Evolutionary conservation across 2,797 vertebrate genomes (phyloP), one percentile per base, ranked within the genome.

Genomic region (Myotis findleyi): DNA sequence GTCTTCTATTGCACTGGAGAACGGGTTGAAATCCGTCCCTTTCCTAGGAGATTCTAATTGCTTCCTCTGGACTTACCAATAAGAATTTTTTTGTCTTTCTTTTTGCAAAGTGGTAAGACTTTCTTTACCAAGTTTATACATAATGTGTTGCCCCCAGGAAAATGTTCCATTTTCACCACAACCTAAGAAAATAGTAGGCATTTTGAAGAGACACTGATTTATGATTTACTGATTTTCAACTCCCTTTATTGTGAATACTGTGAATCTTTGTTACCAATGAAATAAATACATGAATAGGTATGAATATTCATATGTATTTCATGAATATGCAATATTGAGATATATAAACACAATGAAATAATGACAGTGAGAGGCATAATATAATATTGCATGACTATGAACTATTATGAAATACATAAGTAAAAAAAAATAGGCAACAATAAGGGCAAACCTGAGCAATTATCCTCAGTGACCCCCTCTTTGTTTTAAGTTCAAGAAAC

Each of bases 401-500:
- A 47, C 25, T 73, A 73, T 73, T 44, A 73, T 17, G 6, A 73
- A 47, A 73, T 27, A 47, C 25, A 47, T 30, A 73, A 47, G 17
- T 62, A 30, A 47, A 73, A 66, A 33, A 41, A 30, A 73, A 47
- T 47, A 47, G n/a, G 51, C 51, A 49, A 53, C 20, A 87, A 89
- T 91, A 76, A 96, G 93, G 62, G 49, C 82, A 96, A 93, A 77
- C 44, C 96, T 76, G 75, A 96, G 66, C 79, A 44, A 9, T 71
- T 64, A 64, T 95, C 92, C 73, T 97, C 85, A 86, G 64, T 77
- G 81, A 97, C 89, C 92, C 92, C 87, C 97, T 95, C 83, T 71
- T 97, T 96, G 80, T 96, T 95, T 97, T 90, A 88, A 97, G 71
- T 90, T 95, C 73, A 83, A 94, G 81, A 91, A 98, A 36, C 89